Evolutionary conservation across 2,888 invertebrate genomes (phyloP), one percentile per base, ranked within the genome.

Genomic region (Vannuccia rotundouncinata): DNA sequence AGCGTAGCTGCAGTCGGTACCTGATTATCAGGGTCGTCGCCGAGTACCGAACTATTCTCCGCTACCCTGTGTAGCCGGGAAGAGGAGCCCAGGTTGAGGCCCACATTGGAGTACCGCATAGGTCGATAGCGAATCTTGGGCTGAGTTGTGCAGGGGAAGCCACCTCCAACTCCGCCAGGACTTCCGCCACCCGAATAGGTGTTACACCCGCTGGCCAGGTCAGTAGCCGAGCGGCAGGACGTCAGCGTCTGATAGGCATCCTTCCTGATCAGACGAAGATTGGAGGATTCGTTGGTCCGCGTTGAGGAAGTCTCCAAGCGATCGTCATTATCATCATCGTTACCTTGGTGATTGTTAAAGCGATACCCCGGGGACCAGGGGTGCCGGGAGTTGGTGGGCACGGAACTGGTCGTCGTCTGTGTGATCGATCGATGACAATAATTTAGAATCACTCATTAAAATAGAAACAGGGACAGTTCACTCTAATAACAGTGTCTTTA

Each of bases 51-150:
- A 22, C 10, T 22, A 66, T 66, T 66, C 66, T 66, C 66, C 2
- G 22, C 66, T 17, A 66, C 66, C 66, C 25, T 66, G 66, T 66
- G 66, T 2, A 66, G 66, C 2, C 66, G 66, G 5, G 66, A 5
- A 2, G 66, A 5, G 2, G 66, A 66, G 22, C 66, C 66, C 5
- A 66, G 13, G 10, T 2, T 27, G 17, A 5, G 2, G 17, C 45
- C 17, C 2, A 66, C 66, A 66, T 66, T 66, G 10, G 66, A 66
- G 5, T 22, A 22, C 22, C 66, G 10, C 13, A 17, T 27, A 5
- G 66, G 66, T 27, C 66, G 13, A 27, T 66, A 66, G 10, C 66
- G 66, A 27, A 66, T 66, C 66, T 66, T 66, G 25, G 66, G 66
- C 22, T 66, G 66, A 10, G 45, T 45, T 17, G 2, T 22, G 66